Evolutionary conservation across 2,113 vertebrate genomes (phyloP).

Genomic region (Puntigrus tetrazona): DNA sequence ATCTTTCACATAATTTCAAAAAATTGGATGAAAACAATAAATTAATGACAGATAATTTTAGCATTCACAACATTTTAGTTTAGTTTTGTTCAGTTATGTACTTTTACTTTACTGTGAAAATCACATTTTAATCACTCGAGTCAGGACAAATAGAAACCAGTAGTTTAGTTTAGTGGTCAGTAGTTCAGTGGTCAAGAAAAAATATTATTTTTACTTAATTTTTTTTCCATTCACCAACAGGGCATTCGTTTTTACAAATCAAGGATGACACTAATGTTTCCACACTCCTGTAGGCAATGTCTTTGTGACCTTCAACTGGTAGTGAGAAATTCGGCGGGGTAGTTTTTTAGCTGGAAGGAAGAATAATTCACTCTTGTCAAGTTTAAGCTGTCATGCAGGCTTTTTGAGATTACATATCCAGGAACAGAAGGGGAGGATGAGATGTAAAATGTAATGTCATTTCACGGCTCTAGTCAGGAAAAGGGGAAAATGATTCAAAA

Average conservation of each 20-base stretch:
- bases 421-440: neutral
- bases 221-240: neutral
- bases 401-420: neutral
- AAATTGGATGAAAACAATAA: neutral
- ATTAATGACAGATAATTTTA: neutral
- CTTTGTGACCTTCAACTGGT: neutral
- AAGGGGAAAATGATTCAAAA: neutral
- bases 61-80: neutral
- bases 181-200: neutral
- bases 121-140: neutral
- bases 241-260: neutral
- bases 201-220: neutral
- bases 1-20: neutral
- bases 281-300: conserved; percentile 16
- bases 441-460: neutral
- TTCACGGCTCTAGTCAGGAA: neutral
- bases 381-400: neutral
- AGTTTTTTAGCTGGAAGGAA: neutral
- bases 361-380: neutral
- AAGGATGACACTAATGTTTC: neutral
- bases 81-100: neutral
- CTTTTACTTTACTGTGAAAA: neutral
- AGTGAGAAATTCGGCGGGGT: neutral
- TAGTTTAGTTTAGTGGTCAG: too few species aligned
- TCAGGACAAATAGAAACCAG: too few species aligned